Evolutionary conservation across 2,888 invertebrate species (phyloP).

Genomic region (Therioaphis trifolii): DNA sequence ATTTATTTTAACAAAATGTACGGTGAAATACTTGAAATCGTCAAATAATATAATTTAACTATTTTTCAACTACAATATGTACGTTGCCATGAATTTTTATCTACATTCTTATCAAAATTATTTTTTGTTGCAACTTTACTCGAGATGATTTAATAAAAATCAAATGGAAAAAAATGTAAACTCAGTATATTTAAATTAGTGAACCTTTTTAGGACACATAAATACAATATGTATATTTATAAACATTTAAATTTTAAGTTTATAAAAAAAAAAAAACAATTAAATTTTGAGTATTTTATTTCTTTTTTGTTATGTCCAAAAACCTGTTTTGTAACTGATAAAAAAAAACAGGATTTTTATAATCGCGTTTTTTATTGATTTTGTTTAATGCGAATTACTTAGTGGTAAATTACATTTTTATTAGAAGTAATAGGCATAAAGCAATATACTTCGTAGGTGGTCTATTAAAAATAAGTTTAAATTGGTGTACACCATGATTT

Average conservation of each 20-base stretch:
- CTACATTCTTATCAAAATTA: too few relatives aligned
- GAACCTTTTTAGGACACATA: neutral
- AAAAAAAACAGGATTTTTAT: conserved; percentile 50
- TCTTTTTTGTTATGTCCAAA: conserved; percentile 35
- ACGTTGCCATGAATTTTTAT: too few relatives aligned
- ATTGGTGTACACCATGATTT: conserved; percentile 21
- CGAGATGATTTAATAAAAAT: too few relatives aligned
- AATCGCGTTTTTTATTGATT: conserved; percentile 51
- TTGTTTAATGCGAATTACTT: conserved; percentile 54
- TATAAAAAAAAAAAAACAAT: conserved; percentile 29
- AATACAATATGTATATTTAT: neutral
- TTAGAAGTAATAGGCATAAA: conserved; percentile 53
- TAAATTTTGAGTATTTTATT: conserved; percentile 49
- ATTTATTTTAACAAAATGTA: too few relatives aligned
- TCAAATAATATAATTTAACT: too few relatives aligned
- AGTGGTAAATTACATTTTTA: conserved; percentile 56
- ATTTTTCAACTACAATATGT: too few relatives aligned
- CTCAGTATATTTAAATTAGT: neutral
- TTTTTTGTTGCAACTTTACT: too few relatives aligned
- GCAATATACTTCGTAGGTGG: conserved; percentile 58
- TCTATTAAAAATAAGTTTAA: conserved; percentile 54
- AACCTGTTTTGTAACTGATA: conserved; percentile 42
- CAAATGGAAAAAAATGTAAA: too few relatives aligned
- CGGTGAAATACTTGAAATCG: too few relatives aligned
- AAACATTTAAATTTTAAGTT: neutral